Conservation (phyloP, 2,797 vertebrate species). For the Crenichthys baileyi region DNA sequence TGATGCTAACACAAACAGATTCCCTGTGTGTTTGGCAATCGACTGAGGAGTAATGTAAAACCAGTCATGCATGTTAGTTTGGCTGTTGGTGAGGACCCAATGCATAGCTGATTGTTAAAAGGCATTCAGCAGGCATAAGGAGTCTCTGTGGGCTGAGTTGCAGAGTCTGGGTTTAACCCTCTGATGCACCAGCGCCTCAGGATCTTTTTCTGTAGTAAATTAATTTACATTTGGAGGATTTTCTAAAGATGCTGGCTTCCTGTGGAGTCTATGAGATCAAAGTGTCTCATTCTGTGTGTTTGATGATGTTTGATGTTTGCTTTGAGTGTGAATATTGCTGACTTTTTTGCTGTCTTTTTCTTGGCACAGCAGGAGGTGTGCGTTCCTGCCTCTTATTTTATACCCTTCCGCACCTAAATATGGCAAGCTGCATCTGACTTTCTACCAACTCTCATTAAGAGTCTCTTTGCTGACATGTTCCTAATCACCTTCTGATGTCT, state of each 20-base stretch:
- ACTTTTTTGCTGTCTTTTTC: conserved; percentile 93
- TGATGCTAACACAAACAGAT: conserved; percentile 42
- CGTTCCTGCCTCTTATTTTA: conserved; percentile 69
- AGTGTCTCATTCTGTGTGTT: conserved; percentile 91
- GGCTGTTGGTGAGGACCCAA: conserved; percentile 39
- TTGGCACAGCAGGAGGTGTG: conserved; percentile 83
- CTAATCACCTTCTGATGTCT: conserved; percentile 57
- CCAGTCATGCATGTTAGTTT: conserved; percentile 43
- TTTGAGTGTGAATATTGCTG: conserved; percentile 93
- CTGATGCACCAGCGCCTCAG: conserved; percentile 84
- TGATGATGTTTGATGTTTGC: conserved; percentile 97
- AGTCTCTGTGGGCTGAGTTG: conserved; percentile 64
- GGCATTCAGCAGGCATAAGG: conserved; percentile 49
- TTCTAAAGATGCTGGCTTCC: conserved; percentile 98
- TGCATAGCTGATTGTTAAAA: conserved; percentile 54
- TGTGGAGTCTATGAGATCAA: conserved; percentile 95
- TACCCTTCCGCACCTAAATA: conserved; percentile 63
- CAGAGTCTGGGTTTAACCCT: conserved; percentile 73
- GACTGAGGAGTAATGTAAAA: conserved; percentile 51
- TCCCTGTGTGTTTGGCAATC: conserved; percentile 35
- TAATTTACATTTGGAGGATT: conserved; percentile 99
- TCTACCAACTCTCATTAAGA: conserved; percentile 51
- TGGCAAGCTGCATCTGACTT: conserved; percentile 62
- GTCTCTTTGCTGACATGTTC: conserved; percentile 61
- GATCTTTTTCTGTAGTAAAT: conserved; percentile 93